Conservation (phyloP, 2,888 invertebrate species). For the Drosophila fungiperda region DNA sequence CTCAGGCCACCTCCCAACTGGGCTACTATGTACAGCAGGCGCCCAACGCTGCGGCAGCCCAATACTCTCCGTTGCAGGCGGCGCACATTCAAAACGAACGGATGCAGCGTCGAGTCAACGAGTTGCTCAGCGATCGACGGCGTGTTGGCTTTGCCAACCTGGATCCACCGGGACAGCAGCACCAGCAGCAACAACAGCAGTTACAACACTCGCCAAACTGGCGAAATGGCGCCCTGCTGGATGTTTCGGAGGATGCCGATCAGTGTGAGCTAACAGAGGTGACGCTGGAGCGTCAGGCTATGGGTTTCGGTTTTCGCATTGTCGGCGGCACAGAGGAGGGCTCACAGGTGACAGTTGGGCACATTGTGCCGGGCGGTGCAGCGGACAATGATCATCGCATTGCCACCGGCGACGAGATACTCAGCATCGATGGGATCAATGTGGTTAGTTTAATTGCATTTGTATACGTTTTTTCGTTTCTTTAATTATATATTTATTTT, state of each 20-base stretch:
- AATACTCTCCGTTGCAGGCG: constrained; percentile 79
- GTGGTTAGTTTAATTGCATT: constrained; percentile 86
- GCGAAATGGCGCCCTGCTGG: constrained; percentile 63
- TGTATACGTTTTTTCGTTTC: background rate
- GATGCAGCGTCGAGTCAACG: constrained; percentile 84
- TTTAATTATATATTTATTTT: constrained; percentile 13
- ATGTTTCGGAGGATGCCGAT: constrained; percentile 71
- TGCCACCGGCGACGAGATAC: constrained; percentile 96
- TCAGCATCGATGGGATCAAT: constrained; percentile 95
- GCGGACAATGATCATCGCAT: constrained; percentile 96
- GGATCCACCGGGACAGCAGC: constrained; percentile 69
- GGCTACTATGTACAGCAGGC: constrained; percentile 62
- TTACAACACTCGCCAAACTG: constrained; percentile 75
- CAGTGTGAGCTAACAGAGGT: constrained; percentile 86
- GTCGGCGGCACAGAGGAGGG: constrained; percentile 99
- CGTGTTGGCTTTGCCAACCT: constrained; percentile 84
- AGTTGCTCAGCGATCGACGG: constrained; percentile 83
- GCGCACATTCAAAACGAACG: constrained; percentile 83
- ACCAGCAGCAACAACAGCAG: constrained; percentile 58
- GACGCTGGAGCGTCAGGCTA: constrained; percentile 94
- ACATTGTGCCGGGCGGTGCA: constrained; percentile 98
- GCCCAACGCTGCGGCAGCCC: constrained; percentile 36
- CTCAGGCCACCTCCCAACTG: constrained; percentile 49
- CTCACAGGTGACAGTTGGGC: constrained; percentile 97
- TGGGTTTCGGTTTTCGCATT: constrained; percentile 99